Evolutionary conservation across 2,888 invertebrate species (phyloP).

Genomic region (Hypena proboscidalis): DNA sequence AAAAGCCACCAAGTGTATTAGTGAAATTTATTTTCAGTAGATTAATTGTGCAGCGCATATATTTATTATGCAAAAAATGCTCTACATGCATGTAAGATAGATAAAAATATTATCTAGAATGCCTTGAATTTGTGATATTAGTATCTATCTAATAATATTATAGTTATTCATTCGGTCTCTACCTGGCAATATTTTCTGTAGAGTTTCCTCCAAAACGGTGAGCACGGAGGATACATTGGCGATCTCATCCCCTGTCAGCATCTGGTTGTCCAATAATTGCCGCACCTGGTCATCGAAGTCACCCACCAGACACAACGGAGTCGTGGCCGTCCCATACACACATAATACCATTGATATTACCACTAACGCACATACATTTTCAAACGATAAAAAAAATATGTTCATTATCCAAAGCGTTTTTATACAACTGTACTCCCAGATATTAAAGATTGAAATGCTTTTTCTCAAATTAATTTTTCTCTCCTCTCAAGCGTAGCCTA

Average conservation of each 20-base stretch:
- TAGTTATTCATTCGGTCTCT: not conserved
- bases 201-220: slow-evolving; percentile 5
- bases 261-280: slow-evolving; percentile 2
- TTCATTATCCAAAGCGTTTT: no score
- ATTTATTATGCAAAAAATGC: no score
- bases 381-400: no score
- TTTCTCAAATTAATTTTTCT: no score
- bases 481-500: no score
- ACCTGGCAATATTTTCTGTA: slow-evolving; percentile 11
- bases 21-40: no score
- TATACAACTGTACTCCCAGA: no score
- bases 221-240: slow-evolving; percentile 9
- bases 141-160: not conserved
- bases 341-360: no score
- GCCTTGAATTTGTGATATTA: not conserved
- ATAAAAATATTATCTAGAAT: not conserved
- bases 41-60: no score
- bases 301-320: slow-evolving; percentile 3
- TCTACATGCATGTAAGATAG: not conserved
- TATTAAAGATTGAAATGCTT: no score
- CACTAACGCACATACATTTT: no score
- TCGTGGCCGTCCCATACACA: not conserved
- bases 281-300: slow-evolving; percentile 16
- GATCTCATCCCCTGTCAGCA: slow-evolving; percentile 9
- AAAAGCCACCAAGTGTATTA: slow-evolving; percentile 2